Conservation (phyloP, 2,888 invertebrate species). For the Eucera pruinosa region DNA sequence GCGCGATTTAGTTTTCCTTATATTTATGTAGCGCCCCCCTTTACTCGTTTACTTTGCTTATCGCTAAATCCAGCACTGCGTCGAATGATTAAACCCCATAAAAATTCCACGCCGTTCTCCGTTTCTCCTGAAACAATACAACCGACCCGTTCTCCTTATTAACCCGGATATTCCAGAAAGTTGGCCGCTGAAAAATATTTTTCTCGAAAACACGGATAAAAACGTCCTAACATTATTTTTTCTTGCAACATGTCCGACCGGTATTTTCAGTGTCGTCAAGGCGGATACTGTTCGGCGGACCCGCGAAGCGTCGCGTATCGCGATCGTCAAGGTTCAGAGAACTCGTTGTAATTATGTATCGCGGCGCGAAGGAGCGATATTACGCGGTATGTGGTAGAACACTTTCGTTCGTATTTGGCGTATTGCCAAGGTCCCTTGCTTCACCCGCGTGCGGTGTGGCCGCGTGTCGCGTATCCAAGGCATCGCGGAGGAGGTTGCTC, state of each 20-base stretch:
- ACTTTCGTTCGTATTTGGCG: slow-evolving; percentile 79
- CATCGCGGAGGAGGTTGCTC: slow-evolving; percentile 53
- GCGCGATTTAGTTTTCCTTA: too few species aligned
- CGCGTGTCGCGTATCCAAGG: too few species aligned
- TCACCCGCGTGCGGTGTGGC: slow-evolving; percentile 66
- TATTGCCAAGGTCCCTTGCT: slow-evolving; percentile 79
- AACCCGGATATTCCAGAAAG: not conserved
- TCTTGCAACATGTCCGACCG: not conserved
- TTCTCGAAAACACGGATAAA: not conserved
- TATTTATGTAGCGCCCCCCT: too few species aligned
- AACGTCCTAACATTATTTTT: not conserved
- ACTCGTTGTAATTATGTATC: slow-evolving; percentile 55
- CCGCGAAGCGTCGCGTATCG: not conserved
- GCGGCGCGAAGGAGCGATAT: slow-evolving; percentile 41
- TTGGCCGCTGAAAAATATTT: slow-evolving; percentile 24
- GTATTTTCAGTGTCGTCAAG: not conserved
- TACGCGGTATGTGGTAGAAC: slow-evolving; percentile 74
- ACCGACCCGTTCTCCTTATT: not conserved
- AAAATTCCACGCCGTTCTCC: slow-evolving; percentile 9
- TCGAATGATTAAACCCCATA: not conserved
- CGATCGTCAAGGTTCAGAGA: slow-evolving; percentile 61
- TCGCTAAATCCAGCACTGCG: too few species aligned
- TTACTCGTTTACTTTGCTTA: too few species aligned
- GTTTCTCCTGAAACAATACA: not conserved
- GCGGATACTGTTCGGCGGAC: not conserved